Base-by-base conservation (phyloP, 2,113 vertebrate genomes). In the Varanus komodoensis region DNA sequence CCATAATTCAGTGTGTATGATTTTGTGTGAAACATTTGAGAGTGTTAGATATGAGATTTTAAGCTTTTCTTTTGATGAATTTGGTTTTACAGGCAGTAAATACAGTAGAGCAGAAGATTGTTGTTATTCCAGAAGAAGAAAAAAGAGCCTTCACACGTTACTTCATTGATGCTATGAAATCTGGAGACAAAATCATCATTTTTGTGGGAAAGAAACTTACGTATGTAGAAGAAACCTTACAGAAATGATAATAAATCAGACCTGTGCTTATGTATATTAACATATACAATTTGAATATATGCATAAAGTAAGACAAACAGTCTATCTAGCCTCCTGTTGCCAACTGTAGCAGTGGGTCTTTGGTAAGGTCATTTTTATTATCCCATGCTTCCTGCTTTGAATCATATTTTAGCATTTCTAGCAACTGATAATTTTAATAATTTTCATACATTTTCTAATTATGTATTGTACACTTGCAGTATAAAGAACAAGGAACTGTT, bases 201-300 rank as follows among this genome's bases (percentile, higher is more conserved):
- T 99, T 99, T 96, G 99, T 99, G 52, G 98, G 98, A 80, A 99
- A 97, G 95, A 99, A 99, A 95, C 38, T 98, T 23, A 89, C 95
- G 99, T 99, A 95, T 95, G 98, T 98, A 90, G 64, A 38, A 80
- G 84, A 85, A 57, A 38, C 71, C 14, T 71, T 71, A 86, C 25
- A 71, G 23, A 80, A 44, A 27, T 71, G 69, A 44, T 44, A 44
- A 44, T 44, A 44, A 44, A 44, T 67, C 79, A 54, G 25, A 19
- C 8, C 54, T 69, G 15, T 78, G 25, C 15, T 19, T 89, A 44
- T 32, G 44, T 15, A 81, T 89, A 25, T 3, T 85, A 52, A 48
- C 57, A 74, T 17, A 74, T 34, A 17, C 4, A 12, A 74, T 4
- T 74, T 34, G n/a, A 74, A 82, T 68, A 2, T 52, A 1, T 84